Base-by-base conservation (phyloP, 2,888 invertebrate species). In the Fissipunctia ypsillon region DNA sequence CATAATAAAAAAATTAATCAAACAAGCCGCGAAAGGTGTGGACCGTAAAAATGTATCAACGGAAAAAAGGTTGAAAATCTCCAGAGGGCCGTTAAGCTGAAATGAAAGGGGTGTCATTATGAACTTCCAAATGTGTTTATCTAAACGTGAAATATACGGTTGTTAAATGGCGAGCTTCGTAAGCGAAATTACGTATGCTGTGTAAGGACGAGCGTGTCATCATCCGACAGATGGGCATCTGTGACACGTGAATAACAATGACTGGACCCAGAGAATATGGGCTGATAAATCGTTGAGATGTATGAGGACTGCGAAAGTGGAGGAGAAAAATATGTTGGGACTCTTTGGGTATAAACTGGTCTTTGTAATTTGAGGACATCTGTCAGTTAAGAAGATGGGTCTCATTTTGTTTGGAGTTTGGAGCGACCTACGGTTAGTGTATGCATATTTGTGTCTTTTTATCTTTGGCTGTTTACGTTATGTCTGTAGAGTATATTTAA, bases 101-200 rank as follows among this genome's bases (percentile, higher is more conserved):
- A 86, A 87, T 87, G 83, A 88, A 88, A 87, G 84, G 84, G 86
- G 87, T 85, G 83, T 87, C 89, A 89, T 89, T 89, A 89, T 87
- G 81, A 86, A 87, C 76, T 85, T 84, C 83, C 78, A 88, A 88
- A 89, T 87, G 84, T 88, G 89, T 88, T 88, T 89, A 90, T 88
- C 88, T 87, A 87, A 85, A 88, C 84, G 84, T 85, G 80, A 89
- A 88, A 89, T 89, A 88, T 86, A 84, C 71, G 83, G 75, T 67
- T 80, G 85, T 86, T 86, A 87, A 89, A 88, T 83, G 83, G 78
- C 61, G 54, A 74, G 79, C 78, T 78, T 65, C 83, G 78, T 82
- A 78, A 87, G 78, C 80, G 73, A 82, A 83, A 87, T 86, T 88
- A 84, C 82, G 81, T 84, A 80, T 83, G 76, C 80, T 73, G 68